Evolutionary conservation across 2,797 vertebrate genomes (phyloP).

Genomic region (Poecilia picta): DNA sequence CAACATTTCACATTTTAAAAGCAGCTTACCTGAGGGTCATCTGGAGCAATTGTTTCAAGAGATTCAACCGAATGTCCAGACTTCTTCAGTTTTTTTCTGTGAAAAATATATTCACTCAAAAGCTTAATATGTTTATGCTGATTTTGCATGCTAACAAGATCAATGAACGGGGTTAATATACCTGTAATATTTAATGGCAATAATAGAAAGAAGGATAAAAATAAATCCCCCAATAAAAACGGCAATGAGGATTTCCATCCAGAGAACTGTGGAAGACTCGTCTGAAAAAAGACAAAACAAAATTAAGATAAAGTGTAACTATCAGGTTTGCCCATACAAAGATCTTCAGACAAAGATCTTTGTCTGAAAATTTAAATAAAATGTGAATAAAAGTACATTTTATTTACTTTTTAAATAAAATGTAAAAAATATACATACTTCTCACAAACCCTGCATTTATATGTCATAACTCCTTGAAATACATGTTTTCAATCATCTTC

Average conservation of each 20-base stretch:
- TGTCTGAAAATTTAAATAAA: no score
- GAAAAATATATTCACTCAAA: neutral
- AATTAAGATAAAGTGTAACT: neutral
- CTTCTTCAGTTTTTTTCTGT: constrained; percentile 35
- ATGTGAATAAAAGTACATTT: no score
- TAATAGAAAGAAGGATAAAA: constrained; percentile 44
- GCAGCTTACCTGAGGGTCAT: constrained; percentile 48
- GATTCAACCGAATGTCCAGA: constrained; percentile 7
- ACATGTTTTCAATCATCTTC: neutral
- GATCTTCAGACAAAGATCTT: neutral
- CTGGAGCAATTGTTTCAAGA: constrained; percentile 47
- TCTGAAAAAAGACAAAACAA: constrained; percentile 11
- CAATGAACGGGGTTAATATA: constrained; percentile 5
- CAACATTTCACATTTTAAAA: neutral
- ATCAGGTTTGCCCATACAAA: neutral
- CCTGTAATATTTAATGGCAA: constrained; percentile 49
- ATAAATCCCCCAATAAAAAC: constrained; percentile 56
- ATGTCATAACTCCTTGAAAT: neutral
- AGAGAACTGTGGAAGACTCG: neutral
- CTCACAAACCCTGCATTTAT: neutral
- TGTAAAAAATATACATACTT: neutral
- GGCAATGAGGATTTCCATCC: constrained; percentile 27
- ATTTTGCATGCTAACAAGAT: neutral
- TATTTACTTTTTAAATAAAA: no score
- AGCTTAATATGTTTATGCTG: neutral